A percentile compares a stretch with the other conserved stretches of the same genome.
These are phyloP conservation scores for Mycogona germanica DNA, from an alignment of 2,888 invertebrate genomes.

Conservation along the genomic window DNA sequence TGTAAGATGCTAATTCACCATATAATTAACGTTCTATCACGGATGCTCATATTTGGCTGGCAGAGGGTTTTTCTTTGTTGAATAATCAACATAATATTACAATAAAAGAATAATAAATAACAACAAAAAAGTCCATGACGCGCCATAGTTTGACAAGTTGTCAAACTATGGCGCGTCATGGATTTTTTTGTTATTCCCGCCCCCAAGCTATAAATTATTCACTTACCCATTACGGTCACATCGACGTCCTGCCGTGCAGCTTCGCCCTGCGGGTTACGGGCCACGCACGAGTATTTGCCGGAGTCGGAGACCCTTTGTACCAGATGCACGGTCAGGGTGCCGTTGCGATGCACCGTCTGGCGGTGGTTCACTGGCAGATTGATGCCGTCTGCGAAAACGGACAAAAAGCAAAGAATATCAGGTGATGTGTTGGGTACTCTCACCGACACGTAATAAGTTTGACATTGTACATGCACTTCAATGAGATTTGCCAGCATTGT, in stretches of 20 bases:
- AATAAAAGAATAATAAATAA: too few species aligned
- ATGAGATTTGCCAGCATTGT: too few species aligned
- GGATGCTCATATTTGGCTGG: too few species aligned
- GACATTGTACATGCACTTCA: too few species aligned
- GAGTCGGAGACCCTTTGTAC: conserved; percentile 20
- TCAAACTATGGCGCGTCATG: not conserved
- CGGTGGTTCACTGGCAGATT: conserved; percentile 20
- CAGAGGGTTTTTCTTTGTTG: too few species aligned
- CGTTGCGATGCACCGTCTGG: conserved; percentile 20
- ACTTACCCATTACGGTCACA: conserved; percentile 21
- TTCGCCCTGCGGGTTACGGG: conserved; percentile 18
- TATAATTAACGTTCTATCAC: too few species aligned
- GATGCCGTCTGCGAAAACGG: conserved; percentile 18
- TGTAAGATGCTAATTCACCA: too few species aligned
- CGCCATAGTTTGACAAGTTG: too few species aligned
- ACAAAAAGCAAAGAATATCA: not conserved
- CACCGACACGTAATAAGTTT: too few species aligned
- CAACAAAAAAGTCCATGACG: not conserved
- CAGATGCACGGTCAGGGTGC: conserved; percentile 18
- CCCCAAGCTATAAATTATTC: not conserved
- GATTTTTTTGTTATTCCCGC: not conserved
- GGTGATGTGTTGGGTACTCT: too few species aligned
- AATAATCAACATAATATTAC: too few species aligned
- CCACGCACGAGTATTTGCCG: conserved; percentile 20
- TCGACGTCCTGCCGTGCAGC: conserved; percentile 18